Evolutionary conservation across 53 echinoderm and acorn worm genomes (phyloP).

Genomic region (Actinopyga echinites): DNA sequence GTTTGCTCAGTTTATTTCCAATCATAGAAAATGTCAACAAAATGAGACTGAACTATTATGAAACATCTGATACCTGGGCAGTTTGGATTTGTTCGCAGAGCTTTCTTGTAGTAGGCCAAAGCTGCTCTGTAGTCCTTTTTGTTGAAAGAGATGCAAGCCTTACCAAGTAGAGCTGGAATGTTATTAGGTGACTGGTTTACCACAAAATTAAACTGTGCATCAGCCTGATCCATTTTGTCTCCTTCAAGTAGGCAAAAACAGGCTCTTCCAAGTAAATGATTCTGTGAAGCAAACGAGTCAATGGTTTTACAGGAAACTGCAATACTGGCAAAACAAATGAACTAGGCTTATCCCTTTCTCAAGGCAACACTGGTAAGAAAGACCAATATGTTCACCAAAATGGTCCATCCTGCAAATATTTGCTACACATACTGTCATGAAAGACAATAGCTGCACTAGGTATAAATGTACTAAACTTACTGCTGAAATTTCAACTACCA

Average conservation of each 20-base stretch:
- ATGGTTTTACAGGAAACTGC: too few relatives aligned
- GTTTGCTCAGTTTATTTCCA: too few relatives aligned
- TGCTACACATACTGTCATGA: too few relatives aligned
- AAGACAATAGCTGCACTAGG: too few relatives aligned
- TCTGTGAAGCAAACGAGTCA: conserved; percentile 41
- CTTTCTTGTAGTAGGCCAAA: conserved; percentile 95
- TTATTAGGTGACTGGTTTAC: conserved; percentile 95
- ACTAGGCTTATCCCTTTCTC: too few relatives aligned
- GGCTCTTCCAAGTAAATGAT: conserved; percentile 88
- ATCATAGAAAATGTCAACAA: background rate
- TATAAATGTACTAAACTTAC: too few relatives aligned
- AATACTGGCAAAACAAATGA: too few relatives aligned
- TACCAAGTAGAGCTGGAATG: conserved; percentile 94
- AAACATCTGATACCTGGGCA: conserved; percentile 71
- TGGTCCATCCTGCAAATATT: too few relatives aligned
- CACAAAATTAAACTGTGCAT: conserved; percentile 99
- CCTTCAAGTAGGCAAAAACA: conserved; percentile 92
- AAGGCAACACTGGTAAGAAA: too few relatives aligned
- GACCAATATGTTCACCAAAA: too few relatives aligned
- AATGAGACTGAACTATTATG: background rate
- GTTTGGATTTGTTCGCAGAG: conserved; percentile 91
- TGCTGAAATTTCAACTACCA: too few relatives aligned
- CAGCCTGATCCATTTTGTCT: conserved; percentile 99
- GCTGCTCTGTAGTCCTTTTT: conserved; percentile 96
- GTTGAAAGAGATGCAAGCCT: conserved; percentile 97